Evolutionary conservation across 2,888 invertebrate species (phyloP).

Genomic region (Buathra laborator): DNA sequence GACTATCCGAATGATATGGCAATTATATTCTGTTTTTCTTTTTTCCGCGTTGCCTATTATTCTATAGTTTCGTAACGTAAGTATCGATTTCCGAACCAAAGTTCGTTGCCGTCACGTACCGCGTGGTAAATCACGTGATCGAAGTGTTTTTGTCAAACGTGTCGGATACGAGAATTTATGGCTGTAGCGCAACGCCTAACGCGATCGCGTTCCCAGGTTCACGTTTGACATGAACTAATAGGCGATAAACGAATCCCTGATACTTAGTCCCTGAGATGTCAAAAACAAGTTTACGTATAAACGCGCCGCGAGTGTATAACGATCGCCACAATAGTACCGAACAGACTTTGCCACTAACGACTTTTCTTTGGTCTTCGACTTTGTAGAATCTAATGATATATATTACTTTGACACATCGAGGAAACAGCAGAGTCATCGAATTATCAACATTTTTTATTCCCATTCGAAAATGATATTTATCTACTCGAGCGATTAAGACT

Average conservation of each 20-base stretch:
- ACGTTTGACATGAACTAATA: no score
- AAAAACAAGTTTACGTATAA: no score
- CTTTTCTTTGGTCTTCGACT: not conserved
- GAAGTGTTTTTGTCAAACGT: no score
- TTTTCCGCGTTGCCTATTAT: no score
- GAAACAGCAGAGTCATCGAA: not conserved
- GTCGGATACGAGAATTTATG: no score
- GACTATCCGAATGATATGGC: no score
- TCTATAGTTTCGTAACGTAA: not conserved
- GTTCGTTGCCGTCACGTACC: not conserved
- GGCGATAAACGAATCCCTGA: no score
- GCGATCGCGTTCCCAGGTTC: no score
- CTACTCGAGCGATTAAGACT: not conserved
- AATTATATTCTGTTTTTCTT: no score
- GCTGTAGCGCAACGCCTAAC: no score
- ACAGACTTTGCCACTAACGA: not conserved
- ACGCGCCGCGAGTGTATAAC: not conserved
- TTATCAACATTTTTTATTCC: not conserved
- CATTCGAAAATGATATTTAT: not conserved
- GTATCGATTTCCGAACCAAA: conserved; percentile 5
- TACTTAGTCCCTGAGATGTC: no score
- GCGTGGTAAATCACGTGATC: not conserved
- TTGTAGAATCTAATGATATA: not conserved
- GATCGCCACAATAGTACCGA: not conserved
- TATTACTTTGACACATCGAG: not conserved